Percentiles rank a stretch among this genome's conserved stretches.
Conservation (phyloP, 1,140 invertebrate genomes). For the Penaeus indicus region DNA sequence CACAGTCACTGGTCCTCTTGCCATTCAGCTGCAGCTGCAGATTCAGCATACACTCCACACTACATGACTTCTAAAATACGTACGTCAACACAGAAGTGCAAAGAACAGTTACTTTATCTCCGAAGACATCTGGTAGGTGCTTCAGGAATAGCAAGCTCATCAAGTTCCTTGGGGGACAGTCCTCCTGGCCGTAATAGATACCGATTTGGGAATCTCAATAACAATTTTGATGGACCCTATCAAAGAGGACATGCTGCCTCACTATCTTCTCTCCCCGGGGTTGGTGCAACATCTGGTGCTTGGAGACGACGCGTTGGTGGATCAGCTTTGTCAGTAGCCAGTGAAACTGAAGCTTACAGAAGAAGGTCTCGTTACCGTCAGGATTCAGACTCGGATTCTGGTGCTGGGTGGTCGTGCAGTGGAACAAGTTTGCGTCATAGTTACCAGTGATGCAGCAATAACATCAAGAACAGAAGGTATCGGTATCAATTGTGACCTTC, state of each 20-base stretch:
- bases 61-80: constrained; percentile 5
- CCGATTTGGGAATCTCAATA: not conserved
- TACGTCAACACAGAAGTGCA: constrained; percentile 35
- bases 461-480: too few relatives aligned
- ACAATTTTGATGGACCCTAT: constrained; percentile 36
- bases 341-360: constrained; percentile 40
- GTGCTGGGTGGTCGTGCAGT: constrained; percentile 43
- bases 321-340: constrained; percentile 40
- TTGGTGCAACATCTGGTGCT: not conserved
- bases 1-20: constrained; percentile 48
- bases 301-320: constrained; percentile 6
- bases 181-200: not conserved
- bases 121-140: constrained; percentile 27
- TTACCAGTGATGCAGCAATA: not conserved
- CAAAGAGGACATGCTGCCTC: constrained; percentile 46
- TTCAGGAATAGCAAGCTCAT: constrained; percentile 43
- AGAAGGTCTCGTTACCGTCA: constrained; percentile 33
- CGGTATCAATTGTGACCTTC: too few relatives aligned
- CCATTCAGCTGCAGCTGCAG: constrained; percentile 24
- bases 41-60: constrained; percentile 24
- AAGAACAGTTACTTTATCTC: constrained; percentile 28
- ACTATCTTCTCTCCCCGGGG: constrained; percentile 44
- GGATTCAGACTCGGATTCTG: constrained; percentile 46
- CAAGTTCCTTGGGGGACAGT: constrained; percentile 35
- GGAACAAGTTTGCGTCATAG: constrained; percentile 33